Base-by-base conservation (phyloP, 2,113 vertebrate genomes). In the Alosa alosa region DNA sequence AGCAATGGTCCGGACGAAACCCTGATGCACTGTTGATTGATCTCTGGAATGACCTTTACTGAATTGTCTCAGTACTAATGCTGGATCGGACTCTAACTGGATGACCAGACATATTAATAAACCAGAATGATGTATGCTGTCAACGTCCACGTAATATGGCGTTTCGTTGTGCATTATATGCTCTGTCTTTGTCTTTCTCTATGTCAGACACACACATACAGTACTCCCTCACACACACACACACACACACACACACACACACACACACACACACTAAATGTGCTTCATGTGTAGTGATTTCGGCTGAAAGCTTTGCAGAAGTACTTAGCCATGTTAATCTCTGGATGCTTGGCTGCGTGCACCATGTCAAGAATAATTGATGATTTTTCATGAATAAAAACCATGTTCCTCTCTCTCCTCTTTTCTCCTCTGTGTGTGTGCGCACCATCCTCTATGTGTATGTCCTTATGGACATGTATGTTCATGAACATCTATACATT, bases 261-360 rank as follows among this genome's bases (percentile, higher is more conserved):
- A 64, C 57, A 64, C 57, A 64, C 57, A 13, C 55, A 57, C 50
- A 25, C 60, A 68, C n/a, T 55, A 55, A 55, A 4, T 18, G 15
- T 18, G 52, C 52, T 18, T 1, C 15, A 17, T 55, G 52, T 55
- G 52, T 55, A 18, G 52, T 55, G 52, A 55, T 55, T 55, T 55
- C 17, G 52, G 17, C 60, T 25, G 11, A 72, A 36, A 72, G 64
- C 64, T 72, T 25, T 36, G 31, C 64, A 31, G 64, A 31, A 72
- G 64, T 72, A 72, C 64, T 72, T 72, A 72, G 31, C 25, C 64
- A 36, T 72, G 64, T 72, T 72, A 72, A 72, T 72, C 64, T 72
- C 8, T 72, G 7, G 64, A 72, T 72, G 64, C 25, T 31, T 36
- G 64, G 25, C 64, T 72, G 64, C 64, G 25, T 72, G 25, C 64